A percentile compares a stretch with the other conserved stretches of the same genome.
phyloP scores from a whole-genome alignment of 2,113 vertebrate genomes.

The Cavia porcellus region DNA sequence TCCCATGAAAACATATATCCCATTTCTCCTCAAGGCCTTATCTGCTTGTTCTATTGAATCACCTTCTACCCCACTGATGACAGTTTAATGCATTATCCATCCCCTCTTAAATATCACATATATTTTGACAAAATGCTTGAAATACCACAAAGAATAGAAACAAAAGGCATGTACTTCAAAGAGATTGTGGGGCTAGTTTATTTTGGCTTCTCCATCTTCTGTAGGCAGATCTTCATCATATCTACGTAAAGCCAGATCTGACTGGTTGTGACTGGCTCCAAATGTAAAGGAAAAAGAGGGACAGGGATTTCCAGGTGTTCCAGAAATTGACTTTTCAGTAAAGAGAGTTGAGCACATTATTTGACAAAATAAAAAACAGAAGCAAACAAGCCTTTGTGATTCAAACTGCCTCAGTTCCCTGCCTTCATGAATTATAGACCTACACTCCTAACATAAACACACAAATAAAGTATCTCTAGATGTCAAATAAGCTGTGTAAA shows the following conservation, averaged over 20 bases:
- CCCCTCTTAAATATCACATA: not conserved
- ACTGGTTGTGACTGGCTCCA: slow-evolving; percentile 18
- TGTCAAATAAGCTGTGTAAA: slow-evolving; percentile 32
- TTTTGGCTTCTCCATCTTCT: slow-evolving; percentile 11
- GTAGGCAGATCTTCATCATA: slow-evolving; percentile 1
- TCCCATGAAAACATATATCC: slow-evolving; percentile 28
- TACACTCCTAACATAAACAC: slow-evolving; percentile 18
- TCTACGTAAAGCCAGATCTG: not conserved
- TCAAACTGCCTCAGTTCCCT: slow-evolving; percentile 12
- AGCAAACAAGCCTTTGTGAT: slow-evolving; percentile 51
- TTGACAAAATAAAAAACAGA: slow-evolving; percentile 23
- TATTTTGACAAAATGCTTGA: slow-evolving; percentile 15
- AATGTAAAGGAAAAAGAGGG: not conserved
- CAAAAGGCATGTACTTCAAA: not conserved
- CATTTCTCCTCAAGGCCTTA: slow-evolving; percentile 13
- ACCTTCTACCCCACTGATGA: not conserved
- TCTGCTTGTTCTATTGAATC: slow-evolving; percentile 11
- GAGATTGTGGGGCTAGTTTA: not conserved
- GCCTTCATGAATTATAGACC: not conserved
- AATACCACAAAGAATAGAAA: slow-evolving; percentile 34
- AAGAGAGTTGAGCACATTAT: slow-evolving; percentile 53
- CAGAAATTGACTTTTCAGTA: slow-evolving; percentile 48
- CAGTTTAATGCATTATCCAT: slow-evolving; percentile 34
- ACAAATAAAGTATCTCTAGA: slow-evolving; percentile 49
- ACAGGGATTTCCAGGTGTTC: slow-evolving; percentile 19